phyloP scores from a whole-genome alignment of 1,140 invertebrate genomes.

The Adoxophyes honmai region DNA sequence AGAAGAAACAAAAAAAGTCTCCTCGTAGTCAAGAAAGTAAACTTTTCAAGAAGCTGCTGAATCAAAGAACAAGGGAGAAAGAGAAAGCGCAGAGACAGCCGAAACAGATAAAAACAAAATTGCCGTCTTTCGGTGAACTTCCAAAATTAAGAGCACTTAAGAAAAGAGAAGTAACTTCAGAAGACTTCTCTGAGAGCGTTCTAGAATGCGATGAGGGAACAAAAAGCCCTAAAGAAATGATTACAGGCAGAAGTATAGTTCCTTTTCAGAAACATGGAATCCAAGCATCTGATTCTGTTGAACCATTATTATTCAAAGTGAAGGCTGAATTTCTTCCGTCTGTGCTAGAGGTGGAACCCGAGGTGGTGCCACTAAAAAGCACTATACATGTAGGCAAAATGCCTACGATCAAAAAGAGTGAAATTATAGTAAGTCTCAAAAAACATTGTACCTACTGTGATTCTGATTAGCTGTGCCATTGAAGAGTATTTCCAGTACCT shows the following conservation, averaged over 20 bases:
- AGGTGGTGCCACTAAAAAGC: too few relatives aligned
- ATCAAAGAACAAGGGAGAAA: too few relatives aligned
- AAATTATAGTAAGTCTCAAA: too few relatives aligned
- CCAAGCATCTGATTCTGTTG: background rate
- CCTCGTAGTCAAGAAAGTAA: too few relatives aligned
- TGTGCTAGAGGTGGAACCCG: too few relatives aligned
- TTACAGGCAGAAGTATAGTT: conserved; percentile 27
- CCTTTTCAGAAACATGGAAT: background rate
- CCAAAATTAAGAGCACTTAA: conserved; percentile 19
- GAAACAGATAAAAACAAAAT: conserved; percentile 3
- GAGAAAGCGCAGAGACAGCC: background rate
- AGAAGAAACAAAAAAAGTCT: conserved; percentile 17
- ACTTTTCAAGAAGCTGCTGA: too few relatives aligned
- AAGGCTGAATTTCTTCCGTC: background rate
- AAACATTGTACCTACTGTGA: too few relatives aligned
- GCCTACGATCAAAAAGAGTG: too few relatives aligned
- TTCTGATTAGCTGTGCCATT: too few relatives aligned
- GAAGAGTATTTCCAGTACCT: too few relatives aligned
- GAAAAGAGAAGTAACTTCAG: background rate
- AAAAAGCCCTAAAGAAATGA: conserved; percentile 18
- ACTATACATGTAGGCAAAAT: too few relatives aligned
- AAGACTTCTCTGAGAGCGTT: conserved; percentile 19
- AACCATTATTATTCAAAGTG: conserved; percentile 24
- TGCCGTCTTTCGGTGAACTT: conserved; percentile 21
- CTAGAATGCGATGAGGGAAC: conserved; percentile 17